Evolutionary conservation across 2,888 invertebrate species (phyloP), one percentile per base, ranked within the genome.

Genomic region (Dynastes maya): DNA sequence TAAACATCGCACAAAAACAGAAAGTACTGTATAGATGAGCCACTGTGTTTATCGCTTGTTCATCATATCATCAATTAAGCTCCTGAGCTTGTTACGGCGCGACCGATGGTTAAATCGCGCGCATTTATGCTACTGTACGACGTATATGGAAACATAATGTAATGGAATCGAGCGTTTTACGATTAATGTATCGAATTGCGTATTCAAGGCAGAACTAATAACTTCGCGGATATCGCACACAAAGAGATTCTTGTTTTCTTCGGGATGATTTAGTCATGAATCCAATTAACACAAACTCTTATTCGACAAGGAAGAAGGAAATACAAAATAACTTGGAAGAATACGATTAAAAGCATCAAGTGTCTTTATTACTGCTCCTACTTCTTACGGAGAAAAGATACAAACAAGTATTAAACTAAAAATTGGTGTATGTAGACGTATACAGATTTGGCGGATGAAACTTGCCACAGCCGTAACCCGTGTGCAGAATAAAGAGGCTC

Each of bases 141-240:
- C 72, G 53, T 58, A 72, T 72, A 72, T 72, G 61, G 72, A 11
- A 72, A 32, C 37, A 1, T 58, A 61, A 61, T 40, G 45, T 45
- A 45, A 45, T 45, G 61, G 53, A 72, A 58, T 61, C 61, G 37
- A 72, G 61, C n/a, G 53, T 61, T 72, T 53, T 72, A 58, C 72
- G 72, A 72, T 72, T 72, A 72, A 45, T 72, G 58, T 61, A 61
- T 61, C 61, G 40, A 40, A 61, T 72, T 72, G 61, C 58, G 58
- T 37, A 72, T 61, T 72, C 72, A 72, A 22, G 22, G 58, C 72
- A 58, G 58, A 58, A 68, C n/a, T 72, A 72, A 72, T 61, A 61
- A 72, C 40, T 61, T 45, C 22, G 22, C 22, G 16, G 11, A 45
- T 61, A 16, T 61, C 45, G 29, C 68, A 2, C 8, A 72, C 40